Conservation (phyloP, 2,888 invertebrate genomes). For the Lysandra coridon region DNA sequence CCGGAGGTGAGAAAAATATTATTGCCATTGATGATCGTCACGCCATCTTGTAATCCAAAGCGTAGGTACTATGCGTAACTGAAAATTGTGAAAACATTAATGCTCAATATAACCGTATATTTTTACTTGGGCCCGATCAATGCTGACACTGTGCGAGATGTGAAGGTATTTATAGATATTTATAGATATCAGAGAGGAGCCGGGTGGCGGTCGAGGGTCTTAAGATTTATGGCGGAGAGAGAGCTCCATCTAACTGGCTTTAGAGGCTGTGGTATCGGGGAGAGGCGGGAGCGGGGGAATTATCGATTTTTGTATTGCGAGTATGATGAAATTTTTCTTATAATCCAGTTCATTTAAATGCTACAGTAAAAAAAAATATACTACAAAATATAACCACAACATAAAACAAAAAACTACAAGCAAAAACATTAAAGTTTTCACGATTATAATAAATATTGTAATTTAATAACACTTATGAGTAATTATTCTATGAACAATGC, state of each 20-base stretch:
- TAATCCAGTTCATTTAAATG: too few relatives aligned
- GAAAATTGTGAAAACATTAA: background rate
- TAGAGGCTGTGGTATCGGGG: slow-evolving; percentile 49
- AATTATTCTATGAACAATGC: too few relatives aligned
- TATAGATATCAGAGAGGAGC: slow-evolving; percentile 61
- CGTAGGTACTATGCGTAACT: background rate
- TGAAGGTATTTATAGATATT: slow-evolving; percentile 78
- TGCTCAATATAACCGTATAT: slow-evolving; percentile 4
- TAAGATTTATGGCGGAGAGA: slow-evolving; percentile 78
- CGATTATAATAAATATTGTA: too few relatives aligned
- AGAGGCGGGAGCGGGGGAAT: slow-evolving; percentile 40
- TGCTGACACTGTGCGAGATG: slow-evolving; percentile 30
- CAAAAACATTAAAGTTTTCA: too few relatives aligned
- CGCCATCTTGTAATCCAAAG: background rate
- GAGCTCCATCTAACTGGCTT: slow-evolving; percentile 78
- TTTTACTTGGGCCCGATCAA: slow-evolving; percentile 11
- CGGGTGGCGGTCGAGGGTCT: slow-evolving; percentile 79
- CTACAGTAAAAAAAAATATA: too few relatives aligned
- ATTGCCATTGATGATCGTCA: too few relatives aligned
- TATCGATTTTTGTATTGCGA: slow-evolving; percentile 9
- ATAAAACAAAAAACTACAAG: too few relatives aligned
- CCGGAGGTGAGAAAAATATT: too few relatives aligned
- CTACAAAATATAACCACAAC: too few relatives aligned
- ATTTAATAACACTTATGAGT: too few relatives aligned
- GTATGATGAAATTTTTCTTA: background rate